A percentile compares a stretch with the other conserved stretches of the same genome.
Conservation (phyloP, 1,140 invertebrate genomes). For the Calephelis nemesis region DNA sequence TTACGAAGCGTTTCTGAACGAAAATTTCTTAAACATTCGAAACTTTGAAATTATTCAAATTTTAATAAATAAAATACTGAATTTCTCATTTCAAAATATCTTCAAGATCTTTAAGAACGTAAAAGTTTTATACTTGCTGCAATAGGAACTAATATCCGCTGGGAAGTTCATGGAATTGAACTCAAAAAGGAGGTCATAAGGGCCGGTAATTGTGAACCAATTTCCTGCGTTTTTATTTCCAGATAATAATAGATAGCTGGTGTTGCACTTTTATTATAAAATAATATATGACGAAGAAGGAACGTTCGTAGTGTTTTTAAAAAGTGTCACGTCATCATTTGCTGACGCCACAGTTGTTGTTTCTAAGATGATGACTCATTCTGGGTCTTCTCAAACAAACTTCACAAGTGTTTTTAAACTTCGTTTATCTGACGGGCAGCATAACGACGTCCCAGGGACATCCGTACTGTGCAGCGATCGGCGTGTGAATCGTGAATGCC, state of each 20-base stretch:
- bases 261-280: neutral
- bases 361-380: no score
- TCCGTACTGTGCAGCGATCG: no score
- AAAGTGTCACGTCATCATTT: no score
- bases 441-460: no score
- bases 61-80: neutral
- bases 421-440: no score
- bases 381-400: no score
- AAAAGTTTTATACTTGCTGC: slow-evolving; percentile 11
- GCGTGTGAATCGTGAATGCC: no score
- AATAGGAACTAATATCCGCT: slow-evolving; percentile 7
- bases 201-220: slow-evolving; percentile 11
- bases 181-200: slow-evolving; percentile 15
- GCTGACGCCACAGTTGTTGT: no score
- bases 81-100: neutral
- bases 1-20: no score
- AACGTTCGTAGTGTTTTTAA: no score
- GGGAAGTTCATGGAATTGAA: slow-evolving; percentile 6
- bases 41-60: neutral
- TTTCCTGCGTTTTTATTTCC: slow-evolving; percentile 9
- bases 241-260: slow-evolving; percentile 1
- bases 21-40: neutral
- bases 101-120: slow-evolving; percentile 2
- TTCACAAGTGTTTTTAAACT: no score
- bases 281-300: no score